Base-by-base conservation (phyloP, 2,888 invertebrate species). In the Leptarthrus brevirostris region DNA sequence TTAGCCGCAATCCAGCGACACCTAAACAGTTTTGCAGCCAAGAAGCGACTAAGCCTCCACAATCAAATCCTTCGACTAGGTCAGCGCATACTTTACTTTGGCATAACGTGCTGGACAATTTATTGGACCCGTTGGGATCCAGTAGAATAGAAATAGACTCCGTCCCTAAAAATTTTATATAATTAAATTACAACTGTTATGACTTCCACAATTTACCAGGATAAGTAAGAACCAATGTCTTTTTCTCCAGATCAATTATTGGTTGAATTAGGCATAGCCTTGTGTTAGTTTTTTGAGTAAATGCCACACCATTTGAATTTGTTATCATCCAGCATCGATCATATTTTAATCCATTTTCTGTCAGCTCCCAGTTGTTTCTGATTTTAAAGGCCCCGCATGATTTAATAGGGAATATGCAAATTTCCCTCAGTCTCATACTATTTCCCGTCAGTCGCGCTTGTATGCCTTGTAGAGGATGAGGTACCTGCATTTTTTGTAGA, bases 251-350 rank as follows among this genome's bases (percentile, higher is more conserved):
- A 84, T 93, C 88, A 75, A 97, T 88, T 49, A 81, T 80, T 0
- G 97, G 96, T 78, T 85, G 87, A 69, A 98, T 89, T 76, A 93
- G 85, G 82, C 96, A 95, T 83, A 98, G 87, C 77, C 88, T 88
- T 1, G 92, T 88, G 79, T 91, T 90, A 75, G 92, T 90, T 84
- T 98, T 97, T 84, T 97, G 97, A 1, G 95, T 96, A 70, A 98
- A 85, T 75, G 93, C 92, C 75, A 93, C 89, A 14, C 96, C 96
- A 80, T 90, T 88, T 6, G 90, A 88, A 79, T 91, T 93, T 5
- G 95, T 89, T 75, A 98, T 91, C 94, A 97, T 95, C 96, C 97
- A 98, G 81, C 93, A 90, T 78, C 98, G 88, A 84, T 98, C 98
- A 83, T 92, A 95, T 80, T 91, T 87, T 34, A 98, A 88, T 0